These are phyloP conservation scores for Parazoanthus atlanticus DNA, from an alignment of 92 coral and sea anemone species.

Conservation along the genomic window DNA sequence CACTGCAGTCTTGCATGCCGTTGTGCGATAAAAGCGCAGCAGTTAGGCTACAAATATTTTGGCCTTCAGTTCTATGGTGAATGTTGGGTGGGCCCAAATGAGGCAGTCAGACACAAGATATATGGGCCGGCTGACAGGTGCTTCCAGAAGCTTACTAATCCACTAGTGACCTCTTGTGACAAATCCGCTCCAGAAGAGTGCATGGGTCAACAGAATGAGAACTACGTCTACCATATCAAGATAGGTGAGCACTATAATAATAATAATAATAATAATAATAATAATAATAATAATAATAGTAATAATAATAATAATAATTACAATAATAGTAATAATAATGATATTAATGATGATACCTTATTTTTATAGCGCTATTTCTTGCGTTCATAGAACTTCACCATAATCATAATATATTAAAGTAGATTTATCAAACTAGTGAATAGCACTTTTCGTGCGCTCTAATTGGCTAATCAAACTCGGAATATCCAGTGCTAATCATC, in stretches of 20 bases:
- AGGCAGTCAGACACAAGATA: slow-evolving; percentile 39
- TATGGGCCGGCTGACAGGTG: slow-evolving; percentile 54
- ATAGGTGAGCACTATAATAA: background rate
- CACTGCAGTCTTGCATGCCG: slow-evolving; percentile 58
- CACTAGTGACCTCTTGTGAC: slow-evolving; percentile 37
- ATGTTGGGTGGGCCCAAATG: slow-evolving; percentile 74
- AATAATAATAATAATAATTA: too few relatives aligned
- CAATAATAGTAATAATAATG: too few relatives aligned
- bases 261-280: too few relatives aligned
- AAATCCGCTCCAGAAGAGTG: slow-evolving; percentile 41
- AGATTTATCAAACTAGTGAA: too few relatives aligned
- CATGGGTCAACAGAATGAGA: slow-evolving; percentile 54
- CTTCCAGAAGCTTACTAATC: slow-evolving; percentile 22
- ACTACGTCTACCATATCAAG: slow-evolving; percentile 67
- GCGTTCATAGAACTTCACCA: too few relatives aligned
- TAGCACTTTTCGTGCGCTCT: too few relatives aligned
- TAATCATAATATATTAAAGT: too few relatives aligned
- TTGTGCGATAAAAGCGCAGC: slow-evolving; percentile 50
- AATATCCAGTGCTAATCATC: too few relatives aligned
- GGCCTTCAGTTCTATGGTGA: slow-evolving; percentile 82
- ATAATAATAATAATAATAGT: too few relatives aligned
- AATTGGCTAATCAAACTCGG: too few relatives aligned
- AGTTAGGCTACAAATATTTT: slow-evolving; percentile 52
- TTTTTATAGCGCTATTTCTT: too few relatives aligned
- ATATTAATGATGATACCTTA: too few relatives aligned